Percentiles rank a stretch among this genome's conserved stretches.
phyloP scores from a whole-genome alignment of 2,797 vertebrate genomes.

The Myotis myotis region DNA sequence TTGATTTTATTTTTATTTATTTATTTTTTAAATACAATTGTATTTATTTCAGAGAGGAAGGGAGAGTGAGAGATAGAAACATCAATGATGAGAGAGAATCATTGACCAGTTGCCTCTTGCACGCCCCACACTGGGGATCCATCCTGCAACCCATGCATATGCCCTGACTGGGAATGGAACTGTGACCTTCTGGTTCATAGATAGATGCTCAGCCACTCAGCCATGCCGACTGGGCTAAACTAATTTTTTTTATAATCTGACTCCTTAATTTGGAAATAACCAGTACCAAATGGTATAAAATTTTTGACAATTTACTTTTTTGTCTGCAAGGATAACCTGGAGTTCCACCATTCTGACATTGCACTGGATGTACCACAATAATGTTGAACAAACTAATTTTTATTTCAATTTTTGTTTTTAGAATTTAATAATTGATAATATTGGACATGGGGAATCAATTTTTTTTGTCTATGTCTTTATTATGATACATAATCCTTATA shows the following conservation, averaged over 20 bases:
- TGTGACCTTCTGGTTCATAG: too few relatives aligned
- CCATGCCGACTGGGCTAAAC: too few relatives aligned
- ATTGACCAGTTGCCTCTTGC: too few relatives aligned
- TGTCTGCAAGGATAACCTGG: slow-evolving; percentile 70
- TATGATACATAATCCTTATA: not conserved
- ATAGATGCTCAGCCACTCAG: too few relatives aligned
- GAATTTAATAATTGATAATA: not conserved
- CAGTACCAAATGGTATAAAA: not conserved
- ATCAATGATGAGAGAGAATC: too few relatives aligned
- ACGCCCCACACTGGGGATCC: too few relatives aligned
- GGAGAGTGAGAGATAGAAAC: too few relatives aligned
- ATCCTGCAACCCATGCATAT: too few relatives aligned
- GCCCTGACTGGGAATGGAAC: too few relatives aligned
- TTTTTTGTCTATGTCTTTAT: not conserved
- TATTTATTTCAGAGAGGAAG: too few relatives aligned
- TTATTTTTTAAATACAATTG: too few relatives aligned
- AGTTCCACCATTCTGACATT: not conserved
- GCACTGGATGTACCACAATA: not conserved
- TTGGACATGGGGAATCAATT: not conserved
- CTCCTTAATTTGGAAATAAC: slow-evolving; percentile 35
- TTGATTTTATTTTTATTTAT: too few relatives aligned
- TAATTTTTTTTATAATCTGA: not conserved
- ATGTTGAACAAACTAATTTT: not conserved
- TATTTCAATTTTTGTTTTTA: not conserved
- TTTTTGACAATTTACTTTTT: slow-evolving; percentile 25